Evolutionary conservation across 1,140 invertebrate species (phyloP).

Genomic region (Drosophila serrata): DNA sequence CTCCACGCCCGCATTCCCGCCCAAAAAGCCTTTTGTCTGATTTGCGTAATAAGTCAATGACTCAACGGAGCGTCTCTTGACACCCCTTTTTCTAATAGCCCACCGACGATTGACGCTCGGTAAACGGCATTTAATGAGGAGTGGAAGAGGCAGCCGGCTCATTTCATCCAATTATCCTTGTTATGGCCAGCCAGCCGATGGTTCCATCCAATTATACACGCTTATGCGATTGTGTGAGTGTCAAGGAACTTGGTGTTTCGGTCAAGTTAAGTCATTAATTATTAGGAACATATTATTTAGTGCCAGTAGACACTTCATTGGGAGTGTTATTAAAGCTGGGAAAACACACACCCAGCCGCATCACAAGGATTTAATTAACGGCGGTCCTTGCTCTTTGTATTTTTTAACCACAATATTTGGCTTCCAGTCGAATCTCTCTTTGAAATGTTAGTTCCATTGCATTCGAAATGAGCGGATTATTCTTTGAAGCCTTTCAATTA

Average conservation of each 20-base stretch:
- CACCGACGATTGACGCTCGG: conserved; percentile 69
- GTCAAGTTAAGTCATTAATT: conserved; percentile 71
- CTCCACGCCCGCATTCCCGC: not conserved
- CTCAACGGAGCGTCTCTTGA: conserved; percentile 27
- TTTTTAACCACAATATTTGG: conserved; percentile 27
- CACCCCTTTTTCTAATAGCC: conserved; percentile 68
- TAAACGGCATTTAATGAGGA: conserved; percentile 54
- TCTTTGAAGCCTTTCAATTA: conserved; percentile 49
- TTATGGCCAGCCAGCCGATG: conserved; percentile 27
- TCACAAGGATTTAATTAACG: conserved; percentile 21
- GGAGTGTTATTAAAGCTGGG: conserved; percentile 3
- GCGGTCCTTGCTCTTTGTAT: not conserved
- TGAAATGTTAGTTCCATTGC: conserved; percentile 45
- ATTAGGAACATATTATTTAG: conserved; percentile 47
- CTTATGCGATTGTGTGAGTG: conserved; percentile 27
- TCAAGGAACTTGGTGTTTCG: conserved; percentile 60
- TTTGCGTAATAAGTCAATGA: conserved; percentile 80
- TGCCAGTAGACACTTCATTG: conserved; percentile 20
- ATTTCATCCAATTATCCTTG: conserved; percentile 70
- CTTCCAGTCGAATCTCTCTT: conserved; percentile 41
- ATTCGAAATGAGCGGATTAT: conserved; percentile 64
- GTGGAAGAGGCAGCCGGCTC: conserved; percentile 47
- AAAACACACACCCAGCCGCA: not conserved
- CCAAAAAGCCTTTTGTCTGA: conserved; percentile 63
- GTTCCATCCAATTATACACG: conserved; percentile 26